Percentiles rank a stretch among this genome's conserved stretches.
These are phyloP conservation scores for Poicephalus gulielmi DNA, from an alignment of 2,113 vertebrate genomes.

Conservation along the genomic window DNA sequence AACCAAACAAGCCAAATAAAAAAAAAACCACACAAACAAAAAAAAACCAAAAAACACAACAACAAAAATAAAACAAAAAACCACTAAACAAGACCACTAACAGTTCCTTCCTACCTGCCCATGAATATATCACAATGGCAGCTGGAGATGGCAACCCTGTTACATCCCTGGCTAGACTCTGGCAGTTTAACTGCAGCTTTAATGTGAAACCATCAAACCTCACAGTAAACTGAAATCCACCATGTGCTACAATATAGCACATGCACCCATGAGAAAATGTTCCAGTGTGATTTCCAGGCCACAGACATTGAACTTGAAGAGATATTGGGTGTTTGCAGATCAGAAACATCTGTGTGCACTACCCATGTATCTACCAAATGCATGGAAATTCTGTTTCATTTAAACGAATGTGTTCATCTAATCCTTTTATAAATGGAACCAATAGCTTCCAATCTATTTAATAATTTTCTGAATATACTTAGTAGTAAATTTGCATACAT, in stretches of 20 bases:
- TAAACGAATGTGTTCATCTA: not conserved
- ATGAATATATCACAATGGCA: not conserved
- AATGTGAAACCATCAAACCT: not conserved
- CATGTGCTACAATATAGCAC: not conserved
- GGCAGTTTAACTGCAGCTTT: fast-evolving
- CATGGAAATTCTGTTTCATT: not conserved
- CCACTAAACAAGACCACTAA: not conserved
- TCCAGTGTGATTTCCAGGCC: not conserved
- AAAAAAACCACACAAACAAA: fast-evolving
- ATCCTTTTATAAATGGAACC: not conserved
- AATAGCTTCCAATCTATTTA: not conserved
- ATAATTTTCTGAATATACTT: not conserved
- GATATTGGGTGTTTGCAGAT: not conserved
- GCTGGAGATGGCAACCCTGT: not conserved
- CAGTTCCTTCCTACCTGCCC: not conserved
- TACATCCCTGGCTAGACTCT: not conserved
- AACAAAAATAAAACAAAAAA: too few species aligned
- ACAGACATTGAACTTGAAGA: not conserved
- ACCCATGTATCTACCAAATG: not conserved
- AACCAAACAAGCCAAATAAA: not conserved
- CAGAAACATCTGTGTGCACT: not conserved
- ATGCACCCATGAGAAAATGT: not conserved
- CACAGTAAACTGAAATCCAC: not conserved
- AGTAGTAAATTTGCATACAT: not conserved
- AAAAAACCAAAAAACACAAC: too few species aligned